phyloP scores from a whole-genome alignment of 2,113 vertebrate genomes.

The Abramis brama region DNA sequence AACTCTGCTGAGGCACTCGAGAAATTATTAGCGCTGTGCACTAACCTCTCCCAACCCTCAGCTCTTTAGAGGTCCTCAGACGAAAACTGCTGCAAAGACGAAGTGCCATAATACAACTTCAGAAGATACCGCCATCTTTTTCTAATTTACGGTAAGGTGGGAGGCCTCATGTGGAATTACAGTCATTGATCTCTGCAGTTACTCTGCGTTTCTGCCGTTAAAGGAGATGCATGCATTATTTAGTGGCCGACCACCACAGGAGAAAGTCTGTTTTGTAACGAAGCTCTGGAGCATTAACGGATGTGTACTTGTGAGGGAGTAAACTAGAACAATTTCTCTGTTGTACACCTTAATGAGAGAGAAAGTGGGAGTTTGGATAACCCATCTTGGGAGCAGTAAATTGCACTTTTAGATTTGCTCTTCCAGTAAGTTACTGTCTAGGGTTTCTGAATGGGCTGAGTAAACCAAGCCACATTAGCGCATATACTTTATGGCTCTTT shows the following conservation, averaged over 20 bases:
- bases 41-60: slow-evolving; percentile 22
- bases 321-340: background rate
- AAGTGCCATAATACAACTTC: slow-evolving; percentile 22
- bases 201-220: slow-evolving; percentile 64
- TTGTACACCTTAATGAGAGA: slow-evolving; percentile 19
- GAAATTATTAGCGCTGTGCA: background rate
- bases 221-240: slow-evolving; percentile 65
- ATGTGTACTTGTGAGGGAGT: background rate
- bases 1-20: background rate
- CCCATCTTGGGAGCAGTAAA: slow-evolving; percentile 9
- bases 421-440: slow-evolving; percentile 5
- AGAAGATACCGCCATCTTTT: slow-evolving; percentile 18
- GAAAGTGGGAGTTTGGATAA: slow-evolving; percentile 9
- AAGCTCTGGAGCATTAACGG: background rate
- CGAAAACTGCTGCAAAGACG: background rate
- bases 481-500: background rate
- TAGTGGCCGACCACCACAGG: slow-evolving; percentile 64
- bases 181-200: slow-evolving; percentile 57
- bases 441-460: slow-evolving; percentile 7
- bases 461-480: slow-evolving; percentile 8
- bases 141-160: slow-evolving; percentile 37
- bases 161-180: slow-evolving; percentile 33
- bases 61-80: background rate
- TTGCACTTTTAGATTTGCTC: slow-evolving; percentile 23
- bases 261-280: slow-evolving; percentile 49